phyloP scores from a whole-genome alignment of 2,888 invertebrate species.

The Amiota minor region DNA sequence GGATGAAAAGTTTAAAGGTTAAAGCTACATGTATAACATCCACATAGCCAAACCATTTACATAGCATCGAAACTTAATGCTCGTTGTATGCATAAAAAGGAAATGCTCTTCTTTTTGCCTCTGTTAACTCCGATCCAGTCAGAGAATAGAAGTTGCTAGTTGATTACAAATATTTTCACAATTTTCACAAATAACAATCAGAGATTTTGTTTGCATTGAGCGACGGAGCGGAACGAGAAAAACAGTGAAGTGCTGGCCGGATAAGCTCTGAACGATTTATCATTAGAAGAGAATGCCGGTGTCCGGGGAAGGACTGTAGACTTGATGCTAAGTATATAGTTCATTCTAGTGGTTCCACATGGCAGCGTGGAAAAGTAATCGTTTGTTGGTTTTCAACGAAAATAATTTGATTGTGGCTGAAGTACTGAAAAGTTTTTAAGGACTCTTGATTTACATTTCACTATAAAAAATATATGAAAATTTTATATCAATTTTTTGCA shows the following conservation, averaged over 20 bases:
- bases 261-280: neutral
- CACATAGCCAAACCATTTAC: no score
- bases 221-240: neutral
- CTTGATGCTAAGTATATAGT: no score
- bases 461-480: no score
- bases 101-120: no score
- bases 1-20: no score
- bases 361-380: neutral
- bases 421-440: no score
- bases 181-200: conserved; percentile 29
- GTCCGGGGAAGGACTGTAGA: no score
- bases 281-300: neutral
- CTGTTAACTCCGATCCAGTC: neutral
- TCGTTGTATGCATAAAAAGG: no score
- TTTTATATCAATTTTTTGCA: no score
- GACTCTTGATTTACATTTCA: no score
- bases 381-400: neutral
- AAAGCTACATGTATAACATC: neutral
- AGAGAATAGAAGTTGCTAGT: conserved; percentile 16
- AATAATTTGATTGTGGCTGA: no score
- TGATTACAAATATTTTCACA: conserved; percentile 30
- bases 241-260: neutral
- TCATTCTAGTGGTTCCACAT: neutral
- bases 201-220: conserved; percentile 21
- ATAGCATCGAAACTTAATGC: no score